These are phyloP conservation scores for Premnoplex brunnescens DNA, from an alignment of 2,797 vertebrate species.

Conservation along the genomic window DNA sequence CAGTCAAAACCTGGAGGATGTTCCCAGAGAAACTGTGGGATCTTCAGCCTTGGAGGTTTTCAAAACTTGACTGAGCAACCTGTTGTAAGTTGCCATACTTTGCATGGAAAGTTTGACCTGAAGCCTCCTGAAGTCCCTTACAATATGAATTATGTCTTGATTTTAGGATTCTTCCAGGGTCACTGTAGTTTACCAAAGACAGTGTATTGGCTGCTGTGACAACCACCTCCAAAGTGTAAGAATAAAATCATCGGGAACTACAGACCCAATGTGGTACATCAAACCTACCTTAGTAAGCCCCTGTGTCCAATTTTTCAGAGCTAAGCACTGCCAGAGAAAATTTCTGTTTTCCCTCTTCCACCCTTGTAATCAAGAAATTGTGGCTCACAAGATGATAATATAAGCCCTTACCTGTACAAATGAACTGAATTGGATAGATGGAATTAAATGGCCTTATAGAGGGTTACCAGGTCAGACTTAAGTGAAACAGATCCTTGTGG, in stretches of 20 bases:
- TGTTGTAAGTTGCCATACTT: neutral
- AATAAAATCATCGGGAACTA: neutral
- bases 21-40: neutral
- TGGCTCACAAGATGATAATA: neutral
- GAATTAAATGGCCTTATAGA: neutral
- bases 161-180: neutral
- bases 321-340: neutral
- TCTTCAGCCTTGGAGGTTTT: neutral
- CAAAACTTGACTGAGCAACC: neutral
- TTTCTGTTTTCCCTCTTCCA: neutral
- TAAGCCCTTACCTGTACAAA: neutral
- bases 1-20: neutral
- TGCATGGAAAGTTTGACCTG: neutral
- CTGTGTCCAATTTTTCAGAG: neutral
- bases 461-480: neutral
- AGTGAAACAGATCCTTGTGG: neutral
- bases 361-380: neutral
- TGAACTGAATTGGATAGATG: neutral
- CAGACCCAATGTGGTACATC: neutral
- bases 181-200: neutral
- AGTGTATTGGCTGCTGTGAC: neutral
- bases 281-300: neutral
- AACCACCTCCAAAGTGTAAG: neutral
- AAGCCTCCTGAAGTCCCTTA: neutral
- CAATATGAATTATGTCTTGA: neutral